Evolutionary conservation across 2,888 invertebrate species (phyloP).

Genomic region (Dasysyrphus albostriatus): DNA sequence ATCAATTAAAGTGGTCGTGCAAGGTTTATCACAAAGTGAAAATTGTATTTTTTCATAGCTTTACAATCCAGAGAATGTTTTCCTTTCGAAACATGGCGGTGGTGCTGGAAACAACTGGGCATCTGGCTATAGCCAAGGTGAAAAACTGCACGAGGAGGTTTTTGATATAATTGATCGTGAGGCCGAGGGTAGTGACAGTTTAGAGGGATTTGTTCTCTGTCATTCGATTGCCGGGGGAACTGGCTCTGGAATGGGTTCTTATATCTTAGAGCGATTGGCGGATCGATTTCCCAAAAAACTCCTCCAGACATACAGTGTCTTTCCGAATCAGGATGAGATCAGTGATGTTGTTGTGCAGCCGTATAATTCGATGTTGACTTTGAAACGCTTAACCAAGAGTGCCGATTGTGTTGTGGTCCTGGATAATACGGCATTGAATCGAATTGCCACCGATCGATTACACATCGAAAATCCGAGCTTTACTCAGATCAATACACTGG

Average conservation of each 20-base stretch:
- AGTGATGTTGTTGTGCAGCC: conserved; percentile 99
- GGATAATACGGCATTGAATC: conserved; percentile 98
- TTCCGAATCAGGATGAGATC: conserved; percentile 98
- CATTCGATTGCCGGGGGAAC: conserved; percentile 99
- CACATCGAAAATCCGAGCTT: conserved; percentile 98
- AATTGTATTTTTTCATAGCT: conserved; percentile 85
- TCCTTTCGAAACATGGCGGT: conserved; percentile 98
- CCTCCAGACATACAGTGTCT: conserved; percentile 99
- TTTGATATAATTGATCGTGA: conserved; percentile 99
- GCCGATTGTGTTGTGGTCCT: conserved; percentile 98
- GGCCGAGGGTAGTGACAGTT: conserved; percentile 99
- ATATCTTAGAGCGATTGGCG: conserved; percentile 93
- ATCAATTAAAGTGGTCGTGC: neutral
- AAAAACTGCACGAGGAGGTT: conserved; percentile 96
- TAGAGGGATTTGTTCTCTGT: conserved; percentile 99
- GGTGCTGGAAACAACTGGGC: conserved; percentile 99
- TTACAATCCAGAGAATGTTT: conserved; percentile 99
- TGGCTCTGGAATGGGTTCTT: conserved; percentile 99
- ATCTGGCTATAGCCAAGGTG: conserved; percentile 97
- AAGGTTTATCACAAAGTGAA: neutral
- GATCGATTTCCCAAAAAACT: conserved; percentile 99
- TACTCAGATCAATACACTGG: conserved; percentile 98
- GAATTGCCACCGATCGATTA: conserved; percentile 96
- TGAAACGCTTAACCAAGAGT: conserved; percentile 96
- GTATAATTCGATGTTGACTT: conserved; percentile 96